A percentile compares a stretch with the other conserved stretches of the same genome.
phyloP scores from a whole-genome alignment of 2,797 vertebrate species.

The Periparus ater region DNA sequence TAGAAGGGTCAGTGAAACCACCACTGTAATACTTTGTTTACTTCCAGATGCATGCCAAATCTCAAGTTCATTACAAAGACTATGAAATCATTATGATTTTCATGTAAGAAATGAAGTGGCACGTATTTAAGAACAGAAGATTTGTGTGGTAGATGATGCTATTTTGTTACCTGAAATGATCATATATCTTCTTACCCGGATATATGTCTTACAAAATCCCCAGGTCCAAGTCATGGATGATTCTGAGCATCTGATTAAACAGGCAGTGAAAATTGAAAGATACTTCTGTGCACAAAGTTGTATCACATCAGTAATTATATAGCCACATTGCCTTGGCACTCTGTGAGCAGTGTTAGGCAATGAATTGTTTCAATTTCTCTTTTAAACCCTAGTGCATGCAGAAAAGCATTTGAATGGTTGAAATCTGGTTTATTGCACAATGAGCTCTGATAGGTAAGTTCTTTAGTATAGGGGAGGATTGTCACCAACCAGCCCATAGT shows the following conservation, averaged over 20 bases:
- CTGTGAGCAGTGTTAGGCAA: neutral
- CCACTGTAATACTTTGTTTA: neutral
- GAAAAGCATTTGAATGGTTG: neutral
- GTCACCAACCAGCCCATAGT: neutral
- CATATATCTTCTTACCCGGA: neutral
- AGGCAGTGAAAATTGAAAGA: neutral
- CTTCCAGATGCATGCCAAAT: neutral
- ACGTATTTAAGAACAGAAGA: neutral
- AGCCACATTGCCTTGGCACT: neutral
- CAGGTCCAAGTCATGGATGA: neutral
- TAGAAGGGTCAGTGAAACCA: neutral
- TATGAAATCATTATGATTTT: neutral
- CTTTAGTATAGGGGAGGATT: neutral
- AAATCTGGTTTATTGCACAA: neutral
- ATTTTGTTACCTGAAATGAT: neutral
- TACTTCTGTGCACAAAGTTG: neutral
- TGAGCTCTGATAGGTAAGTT: neutral
- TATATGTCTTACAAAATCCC: neutral
- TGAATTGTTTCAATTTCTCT: neutral
- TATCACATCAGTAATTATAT: neutral
- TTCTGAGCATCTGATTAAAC: neutral
- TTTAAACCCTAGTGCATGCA: neutral
- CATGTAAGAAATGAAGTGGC: neutral
- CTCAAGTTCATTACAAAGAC: neutral
- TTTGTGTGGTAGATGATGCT: rapidly evolving